A percentile compares a stretch with the other conserved stretches of the same genome.
phyloP scores from a whole-genome alignment of 2,888 invertebrate genomes.

The Gerris lacustris region DNA sequence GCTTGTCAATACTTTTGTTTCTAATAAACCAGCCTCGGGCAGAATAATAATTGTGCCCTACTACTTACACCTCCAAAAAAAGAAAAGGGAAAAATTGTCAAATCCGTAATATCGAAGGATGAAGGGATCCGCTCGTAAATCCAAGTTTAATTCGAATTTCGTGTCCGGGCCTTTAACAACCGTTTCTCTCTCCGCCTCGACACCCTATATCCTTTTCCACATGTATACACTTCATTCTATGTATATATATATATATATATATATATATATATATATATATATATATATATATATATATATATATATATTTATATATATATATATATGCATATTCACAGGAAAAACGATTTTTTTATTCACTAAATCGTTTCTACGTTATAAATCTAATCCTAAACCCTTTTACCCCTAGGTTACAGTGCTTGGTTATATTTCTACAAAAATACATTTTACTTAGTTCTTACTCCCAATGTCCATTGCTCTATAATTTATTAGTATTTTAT shows the following conservation, averaged over 20 bases:
- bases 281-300: too few species aligned
- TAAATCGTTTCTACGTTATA: neutral
- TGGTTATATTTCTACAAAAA: neutral
- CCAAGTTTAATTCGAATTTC: slow-evolving; percentile 1
- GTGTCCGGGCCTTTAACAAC: neutral
- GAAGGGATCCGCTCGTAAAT: neutral
- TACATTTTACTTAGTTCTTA: neutral
- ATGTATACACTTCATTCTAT: too few species aligned
- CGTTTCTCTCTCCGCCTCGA: neutral
- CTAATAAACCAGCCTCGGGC: neutral
- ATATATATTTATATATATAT: too few species aligned
- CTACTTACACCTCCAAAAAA: neutral
- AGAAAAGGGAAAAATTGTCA: neutral
- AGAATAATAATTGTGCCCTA: neutral
- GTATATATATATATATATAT: too few species aligned
- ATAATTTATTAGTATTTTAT: too few species aligned
- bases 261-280: too few species aligned
- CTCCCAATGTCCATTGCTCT: too few species aligned
- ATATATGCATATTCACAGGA: too few species aligned
- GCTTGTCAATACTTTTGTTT: slow-evolving; percentile 5
- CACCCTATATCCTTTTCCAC: too few species aligned
- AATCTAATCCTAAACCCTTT: neutral
- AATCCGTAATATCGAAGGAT: neutral
- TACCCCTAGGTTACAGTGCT: neutral
- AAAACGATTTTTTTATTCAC: too few species aligned